These are phyloP conservation scores for Gyrodactylus bullatarudis DNA, from an alignment of 1,140 invertebrate genomes.

Conservation along the genomic window DNA sequence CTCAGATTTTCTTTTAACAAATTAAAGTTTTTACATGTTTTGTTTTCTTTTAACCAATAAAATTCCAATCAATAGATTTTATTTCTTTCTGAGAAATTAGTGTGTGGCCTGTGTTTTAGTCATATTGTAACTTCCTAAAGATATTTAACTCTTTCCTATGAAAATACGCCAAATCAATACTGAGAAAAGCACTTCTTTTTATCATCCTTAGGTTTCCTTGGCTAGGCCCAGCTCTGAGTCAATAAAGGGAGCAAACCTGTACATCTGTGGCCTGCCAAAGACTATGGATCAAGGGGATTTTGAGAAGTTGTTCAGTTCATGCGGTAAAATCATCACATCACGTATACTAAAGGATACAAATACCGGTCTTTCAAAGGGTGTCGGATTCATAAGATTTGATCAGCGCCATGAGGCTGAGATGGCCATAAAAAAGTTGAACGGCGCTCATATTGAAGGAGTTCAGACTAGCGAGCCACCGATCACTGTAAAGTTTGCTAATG, in stretches of 20 bases:
- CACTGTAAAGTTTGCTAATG: conserved; percentile 96
- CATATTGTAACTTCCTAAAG: too few relatives aligned
- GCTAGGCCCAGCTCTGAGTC: conserved; percentile 6
- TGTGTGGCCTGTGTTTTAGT: too few relatives aligned
- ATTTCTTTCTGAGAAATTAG: too few relatives aligned
- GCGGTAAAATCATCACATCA: conserved; percentile 7
- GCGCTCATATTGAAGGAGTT: conserved; percentile 56
- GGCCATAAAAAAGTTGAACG: conserved; percentile 84
- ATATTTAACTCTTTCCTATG: too few relatives aligned
- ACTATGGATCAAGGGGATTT: background rate
- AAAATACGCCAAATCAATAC: too few relatives aligned
- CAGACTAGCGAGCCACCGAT: conserved; percentile 50
- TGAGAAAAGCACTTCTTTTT: background rate
- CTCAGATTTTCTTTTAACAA: too few relatives aligned
- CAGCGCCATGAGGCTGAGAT: conserved; percentile 77
- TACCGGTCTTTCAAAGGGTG: conserved; percentile 39
- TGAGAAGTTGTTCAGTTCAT: background rate
- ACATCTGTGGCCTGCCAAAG: conserved; percentile 6
- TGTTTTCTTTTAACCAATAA: too few relatives aligned
- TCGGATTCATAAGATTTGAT: conserved; percentile 94
- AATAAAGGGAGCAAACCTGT: conserved; percentile 7
- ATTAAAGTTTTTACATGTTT: too few relatives aligned
- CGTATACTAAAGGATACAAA: conserved; percentile 3
- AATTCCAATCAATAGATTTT: too few relatives aligned
- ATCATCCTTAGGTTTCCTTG: conserved; percentile 2